Conservation (phyloP, 2,113 vertebrate genomes). For the Miniopterus natalensis region DNA sequence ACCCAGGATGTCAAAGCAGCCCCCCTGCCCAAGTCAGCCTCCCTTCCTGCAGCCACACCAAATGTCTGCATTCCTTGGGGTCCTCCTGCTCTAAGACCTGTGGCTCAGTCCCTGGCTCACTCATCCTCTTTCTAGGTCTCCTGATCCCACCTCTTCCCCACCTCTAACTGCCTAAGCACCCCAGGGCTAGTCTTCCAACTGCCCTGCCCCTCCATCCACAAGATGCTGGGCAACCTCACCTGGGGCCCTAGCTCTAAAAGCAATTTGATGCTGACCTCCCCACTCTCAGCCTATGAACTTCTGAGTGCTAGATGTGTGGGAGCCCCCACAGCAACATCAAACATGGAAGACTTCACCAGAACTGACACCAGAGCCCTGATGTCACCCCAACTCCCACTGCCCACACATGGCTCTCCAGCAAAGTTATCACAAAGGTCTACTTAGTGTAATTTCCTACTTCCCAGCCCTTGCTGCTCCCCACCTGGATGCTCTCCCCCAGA, state of each 20-base stretch:
- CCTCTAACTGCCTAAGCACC: background rate
- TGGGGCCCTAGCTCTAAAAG: background rate
- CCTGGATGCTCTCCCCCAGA: background rate
- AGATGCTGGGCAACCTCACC: background rate
- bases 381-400: background rate
- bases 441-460: background rate
- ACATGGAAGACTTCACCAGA: background rate
- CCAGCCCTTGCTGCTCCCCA: background rate
- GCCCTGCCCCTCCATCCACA: background rate
- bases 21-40: fast-evolving
- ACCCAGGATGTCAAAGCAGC: background rate
- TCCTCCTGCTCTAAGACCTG: no score
- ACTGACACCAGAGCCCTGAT: background rate
- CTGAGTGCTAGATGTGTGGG: background rate
- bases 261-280: background rate
- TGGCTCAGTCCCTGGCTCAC: background rate
- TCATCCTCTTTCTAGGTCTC: background rate
- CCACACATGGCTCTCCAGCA: background rate
- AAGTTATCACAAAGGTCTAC: background rate
- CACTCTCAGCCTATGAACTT: background rate
- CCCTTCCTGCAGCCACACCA: background rate
- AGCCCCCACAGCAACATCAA: background rate
- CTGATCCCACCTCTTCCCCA: background rate
- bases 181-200: background rate
- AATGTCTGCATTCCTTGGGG: background rate